phyloP scores from a whole-genome alignment of 2,797 vertebrate genomes.

The Petrocephalus sullivani region DNA sequence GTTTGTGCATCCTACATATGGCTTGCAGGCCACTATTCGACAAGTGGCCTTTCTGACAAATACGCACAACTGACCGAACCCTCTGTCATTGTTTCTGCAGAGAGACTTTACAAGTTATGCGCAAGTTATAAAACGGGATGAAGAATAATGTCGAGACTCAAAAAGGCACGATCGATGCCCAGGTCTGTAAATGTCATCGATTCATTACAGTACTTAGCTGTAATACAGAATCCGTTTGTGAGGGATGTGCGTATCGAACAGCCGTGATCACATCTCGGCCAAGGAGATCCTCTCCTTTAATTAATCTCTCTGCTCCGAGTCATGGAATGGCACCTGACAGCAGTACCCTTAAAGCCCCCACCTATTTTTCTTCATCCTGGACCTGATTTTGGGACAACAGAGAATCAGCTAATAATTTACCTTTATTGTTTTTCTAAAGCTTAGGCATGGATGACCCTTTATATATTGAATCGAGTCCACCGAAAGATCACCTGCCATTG shows the following conservation, averaged over 20 bases:
- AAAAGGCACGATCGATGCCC: slow-evolving; percentile 36
- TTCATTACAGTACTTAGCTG: slow-evolving; percentile 59
- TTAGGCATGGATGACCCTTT: slow-evolving; percentile 74
- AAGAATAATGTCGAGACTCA: slow-evolving; percentile 39
- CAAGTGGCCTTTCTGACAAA: neutral
- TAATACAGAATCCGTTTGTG: slow-evolving; percentile 47
- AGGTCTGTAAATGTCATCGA: slow-evolving; percentile 56
- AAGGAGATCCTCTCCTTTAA: slow-evolving; percentile 63
- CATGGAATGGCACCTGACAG: slow-evolving; percentile 74
- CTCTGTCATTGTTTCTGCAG: slow-evolving; percentile 9
- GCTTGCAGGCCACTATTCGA: neutral
- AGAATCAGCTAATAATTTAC: slow-evolving; percentile 72
- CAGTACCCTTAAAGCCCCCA: slow-evolving; percentile 53
- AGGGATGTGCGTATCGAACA: slow-evolving; percentile 62
- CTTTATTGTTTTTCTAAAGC: slow-evolving; percentile 87
- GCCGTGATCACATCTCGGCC: slow-evolving; percentile 67
- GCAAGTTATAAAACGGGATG: slow-evolving; percentile 29
- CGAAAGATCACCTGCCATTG: slow-evolving; percentile 98
- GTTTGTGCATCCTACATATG: neutral
- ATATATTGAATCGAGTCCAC: slow-evolving; percentile 88
- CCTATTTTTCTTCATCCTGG: slow-evolving; percentile 77
- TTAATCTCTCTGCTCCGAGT: slow-evolving; percentile 67
- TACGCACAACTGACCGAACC: neutral
- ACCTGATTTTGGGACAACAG: slow-evolving; percentile 67
- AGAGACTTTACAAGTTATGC: neutral